A percentile compares a stretch with the other conserved stretches of the same genome.
phyloP scores from a whole-genome alignment of 2,888 invertebrate species.

The Xestobium rufovillosum region DNA sequence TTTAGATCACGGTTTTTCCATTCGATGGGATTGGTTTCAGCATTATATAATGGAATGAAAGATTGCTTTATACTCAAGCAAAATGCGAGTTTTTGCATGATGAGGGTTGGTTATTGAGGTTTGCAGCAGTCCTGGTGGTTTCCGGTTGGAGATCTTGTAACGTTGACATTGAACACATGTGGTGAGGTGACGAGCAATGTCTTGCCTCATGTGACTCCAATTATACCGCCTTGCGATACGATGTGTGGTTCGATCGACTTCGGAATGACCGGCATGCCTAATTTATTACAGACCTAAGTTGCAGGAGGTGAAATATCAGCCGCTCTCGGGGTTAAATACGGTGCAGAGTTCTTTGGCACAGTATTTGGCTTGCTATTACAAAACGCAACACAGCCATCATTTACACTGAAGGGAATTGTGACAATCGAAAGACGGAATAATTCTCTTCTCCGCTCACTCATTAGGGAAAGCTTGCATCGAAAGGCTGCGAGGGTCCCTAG shows the following conservation, averaged over 20 bases:
- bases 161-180: slow-evolving; percentile 18
- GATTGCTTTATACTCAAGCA: slow-evolving; percentile 23
- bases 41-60: slow-evolving; percentile 29
- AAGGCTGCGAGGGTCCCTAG: too few relatives aligned
- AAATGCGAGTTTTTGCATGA: slow-evolving; percentile 25
- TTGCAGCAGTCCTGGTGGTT: slow-evolving; percentile 20
- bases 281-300: slow-evolving; percentile 15
- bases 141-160: slow-evolving; percentile 15
- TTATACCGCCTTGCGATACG: slow-evolving; percentile 16
- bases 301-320: slow-evolving; percentile 15
- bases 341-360: too few relatives aligned
- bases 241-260: slow-evolving; percentile 10
- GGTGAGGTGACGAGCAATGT: slow-evolving; percentile 14
- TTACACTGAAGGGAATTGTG: too few relatives aligned
- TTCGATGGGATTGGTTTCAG: slow-evolving; percentile 29
- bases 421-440: too few relatives aligned
- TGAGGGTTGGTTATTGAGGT: slow-evolving; percentile 13
- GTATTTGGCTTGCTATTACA: too few relatives aligned
- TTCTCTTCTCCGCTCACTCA: too few relatives aligned
- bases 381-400: slow-evolving; percentile 9
- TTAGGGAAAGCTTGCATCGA: too few relatives aligned
- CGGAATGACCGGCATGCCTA: slow-evolving; percentile 23
- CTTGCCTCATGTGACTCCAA: slow-evolving; percentile 16
- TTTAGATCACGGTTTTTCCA: slow-evolving; percentile 25
- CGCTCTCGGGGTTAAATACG: too few relatives aligned